Conservation (phyloP, 1,140 invertebrate species). For the Sitodiplosis mosellana region DNA sequence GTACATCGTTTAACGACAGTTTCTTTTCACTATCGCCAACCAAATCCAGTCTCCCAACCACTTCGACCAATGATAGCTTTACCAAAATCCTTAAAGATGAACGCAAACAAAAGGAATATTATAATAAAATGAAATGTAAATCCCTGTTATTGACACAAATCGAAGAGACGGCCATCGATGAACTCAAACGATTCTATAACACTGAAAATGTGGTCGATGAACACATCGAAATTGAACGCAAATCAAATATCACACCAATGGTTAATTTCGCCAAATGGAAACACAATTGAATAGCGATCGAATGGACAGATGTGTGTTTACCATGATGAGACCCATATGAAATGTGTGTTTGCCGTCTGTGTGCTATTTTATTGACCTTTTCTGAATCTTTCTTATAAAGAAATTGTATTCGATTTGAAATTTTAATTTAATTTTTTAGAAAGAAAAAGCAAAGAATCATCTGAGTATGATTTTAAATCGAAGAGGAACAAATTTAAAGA, state of each 20-base stretch:
- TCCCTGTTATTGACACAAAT: conserved; percentile 41
- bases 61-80: conserved; percentile 16
- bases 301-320: no score
- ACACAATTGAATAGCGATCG: background rate
- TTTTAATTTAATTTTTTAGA: no score
- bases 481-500: no score
- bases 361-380: no score
- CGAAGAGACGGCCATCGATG: conserved; percentile 47
- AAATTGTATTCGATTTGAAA: no score
- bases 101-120: conserved; percentile 29
- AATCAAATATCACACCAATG: conserved; percentile 8
- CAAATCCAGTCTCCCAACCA: background rate
- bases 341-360: no score
- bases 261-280: conserved; percentile 15
- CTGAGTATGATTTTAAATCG: no score
- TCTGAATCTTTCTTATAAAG: no score
- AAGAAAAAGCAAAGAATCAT: no score
- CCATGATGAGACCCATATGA: no score
- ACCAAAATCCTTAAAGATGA: conserved; percentile 32
- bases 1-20: background rate
- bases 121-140: conserved; percentile 30
- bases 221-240: conserved; percentile 35
- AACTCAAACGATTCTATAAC: conserved; percentile 38
- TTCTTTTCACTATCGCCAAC: background rate
- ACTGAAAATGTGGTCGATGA: conserved; percentile 35